These are phyloP conservation scores for Bergia sp. DNA, from an alignment of 92 coral and sea anemone species.

Conservation along the genomic window DNA sequence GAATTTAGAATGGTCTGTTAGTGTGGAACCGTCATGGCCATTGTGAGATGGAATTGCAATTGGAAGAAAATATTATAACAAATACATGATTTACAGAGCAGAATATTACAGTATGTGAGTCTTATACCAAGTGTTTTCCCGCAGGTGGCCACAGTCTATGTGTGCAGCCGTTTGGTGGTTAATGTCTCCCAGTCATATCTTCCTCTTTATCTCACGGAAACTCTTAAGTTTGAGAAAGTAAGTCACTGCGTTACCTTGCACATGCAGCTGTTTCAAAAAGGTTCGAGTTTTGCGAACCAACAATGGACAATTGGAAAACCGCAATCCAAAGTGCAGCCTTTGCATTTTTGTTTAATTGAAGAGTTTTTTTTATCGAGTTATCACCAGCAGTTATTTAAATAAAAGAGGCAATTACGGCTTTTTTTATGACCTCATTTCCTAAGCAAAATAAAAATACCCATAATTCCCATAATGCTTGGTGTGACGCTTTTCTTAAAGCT, in stretches of 20 bases:
- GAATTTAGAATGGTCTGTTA: neutral
- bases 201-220: slow-evolving; percentile 84
- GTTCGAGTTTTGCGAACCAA: too few relatives aligned
- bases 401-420: too few relatives aligned
- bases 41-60: neutral
- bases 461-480: too few relatives aligned
- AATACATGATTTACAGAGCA: neutral
- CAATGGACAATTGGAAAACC: too few relatives aligned
- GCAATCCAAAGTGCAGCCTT: too few relatives aligned
- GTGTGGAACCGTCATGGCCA: neutral
- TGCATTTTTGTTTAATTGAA: too few relatives aligned
- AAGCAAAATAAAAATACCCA: too few relatives aligned
- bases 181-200: slow-evolving; percentile 85
- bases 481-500: too few relatives aligned
- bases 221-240: slow-evolving; percentile 84
- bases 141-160: slow-evolving; percentile 72
- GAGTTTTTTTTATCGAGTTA: too few relatives aligned
- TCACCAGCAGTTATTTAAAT: too few relatives aligned
- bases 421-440: too few relatives aligned
- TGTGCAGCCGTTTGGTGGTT: slow-evolving; percentile 81
- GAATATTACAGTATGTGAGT: neutral
- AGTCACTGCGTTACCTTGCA: neutral
- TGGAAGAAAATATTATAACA: too few relatives aligned
- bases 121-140: neutral
- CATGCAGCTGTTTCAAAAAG: neutral